phyloP scores from a whole-genome alignment of 2,113 vertebrate genomes.

The Rhadina sibilatrix region DNA sequence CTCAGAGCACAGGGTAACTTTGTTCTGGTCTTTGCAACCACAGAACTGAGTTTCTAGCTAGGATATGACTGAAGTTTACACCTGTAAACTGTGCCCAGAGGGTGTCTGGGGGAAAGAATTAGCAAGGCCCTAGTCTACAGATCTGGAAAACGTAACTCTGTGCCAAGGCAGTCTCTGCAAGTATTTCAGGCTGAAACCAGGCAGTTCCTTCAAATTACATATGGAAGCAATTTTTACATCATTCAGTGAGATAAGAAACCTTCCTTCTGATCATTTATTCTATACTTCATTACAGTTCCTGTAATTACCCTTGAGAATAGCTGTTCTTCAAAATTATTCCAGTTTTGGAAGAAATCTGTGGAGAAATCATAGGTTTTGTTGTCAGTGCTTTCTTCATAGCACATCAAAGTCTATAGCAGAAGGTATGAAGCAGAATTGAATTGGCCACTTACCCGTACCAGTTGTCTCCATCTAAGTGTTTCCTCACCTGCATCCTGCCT shows the following conservation, averaged over 20 bases:
- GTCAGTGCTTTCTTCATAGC: background rate
- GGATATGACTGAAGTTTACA: background rate
- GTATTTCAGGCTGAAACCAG: background rate
- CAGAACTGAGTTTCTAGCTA: background rate
- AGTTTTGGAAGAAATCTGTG: background rate
- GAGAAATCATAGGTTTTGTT: background rate
- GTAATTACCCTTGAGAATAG: background rate
- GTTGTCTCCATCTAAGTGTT: background rate
- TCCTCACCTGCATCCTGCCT: background rate
- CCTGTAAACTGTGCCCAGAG: background rate
- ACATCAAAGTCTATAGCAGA: background rate
- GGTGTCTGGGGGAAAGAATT: background rate
- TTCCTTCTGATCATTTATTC: background rate
- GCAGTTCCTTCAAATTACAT: background rate
- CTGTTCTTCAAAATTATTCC: background rate
- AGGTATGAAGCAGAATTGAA: background rate
- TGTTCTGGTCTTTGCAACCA: background rate
- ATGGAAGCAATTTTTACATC: background rate
- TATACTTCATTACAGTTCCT: background rate
- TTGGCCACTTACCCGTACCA: background rate
- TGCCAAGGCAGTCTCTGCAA: background rate
- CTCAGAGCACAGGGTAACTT: background rate
- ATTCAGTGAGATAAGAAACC: background rate
- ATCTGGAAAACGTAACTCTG: background rate
- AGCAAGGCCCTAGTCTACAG: background rate